Evolutionary conservation across 2,888 invertebrate genomes (phyloP), one percentile per base, ranked within the genome.

Genomic region (Cheilosia impressa): DNA sequence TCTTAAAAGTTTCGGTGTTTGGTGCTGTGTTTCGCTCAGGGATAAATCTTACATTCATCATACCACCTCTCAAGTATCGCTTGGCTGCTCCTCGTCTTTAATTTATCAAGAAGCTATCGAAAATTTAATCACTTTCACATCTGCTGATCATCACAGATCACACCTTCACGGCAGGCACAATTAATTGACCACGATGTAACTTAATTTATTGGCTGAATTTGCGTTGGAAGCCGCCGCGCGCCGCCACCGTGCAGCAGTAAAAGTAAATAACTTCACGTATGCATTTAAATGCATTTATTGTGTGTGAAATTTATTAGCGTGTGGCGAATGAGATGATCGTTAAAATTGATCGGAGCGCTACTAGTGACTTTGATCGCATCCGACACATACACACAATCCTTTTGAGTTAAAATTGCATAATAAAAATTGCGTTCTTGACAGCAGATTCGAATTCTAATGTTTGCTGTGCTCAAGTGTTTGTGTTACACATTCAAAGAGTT

Each of bases 211-310:
- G 76, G 68, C 68, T 68, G 76, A 43, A 19, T 60, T 19, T 50
- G 76, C 47, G 5, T 15, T 31, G 52, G 10, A 60, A 69, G 62
- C 66, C 55, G 43, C 66, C 52, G 17, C 13, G 3, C 10, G 34
- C 38, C 55, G 43, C 66, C 58, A 10, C 15, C 5, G 24, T 45
- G 31, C 45, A 60, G 69, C 63, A 65, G 65, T 82, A 65, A 84
- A 79, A 65, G 60, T 69, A 66, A 79, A 84, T 84, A 84, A 65
- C 75, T 84, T 52, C 84, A 84, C 79, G 84, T 84, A 55, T 71
- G 84, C 66, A 79, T 84, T 84, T 80, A 79, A 84, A 84, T 84
- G 84, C 75, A 84, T 79, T 84, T 79, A 76, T 75, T 79, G 84
- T 84, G 84, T 79, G 79, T 71, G 60, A 71, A 69, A 60, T 75